phyloP scores from a whole-genome alignment of 2,113 vertebrate species.

The Aythya baeri region DNA sequence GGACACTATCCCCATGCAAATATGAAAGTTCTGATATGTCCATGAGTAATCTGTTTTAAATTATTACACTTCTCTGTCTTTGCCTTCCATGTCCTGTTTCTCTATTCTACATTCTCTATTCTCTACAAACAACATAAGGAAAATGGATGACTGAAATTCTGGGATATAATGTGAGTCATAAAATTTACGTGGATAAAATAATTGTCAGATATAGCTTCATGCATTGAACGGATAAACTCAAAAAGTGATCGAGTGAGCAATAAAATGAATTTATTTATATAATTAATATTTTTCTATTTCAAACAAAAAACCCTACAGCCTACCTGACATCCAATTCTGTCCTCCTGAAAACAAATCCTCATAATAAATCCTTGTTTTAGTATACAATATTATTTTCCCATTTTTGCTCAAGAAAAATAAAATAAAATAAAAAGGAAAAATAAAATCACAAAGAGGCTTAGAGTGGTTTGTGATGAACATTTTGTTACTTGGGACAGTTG shows the following conservation, averaged over 20 bases:
- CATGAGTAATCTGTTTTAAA: not conserved
- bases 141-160: not conserved
- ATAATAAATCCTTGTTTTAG: not conserved
- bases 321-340: not conserved
- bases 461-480: not conserved
- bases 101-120: not conserved
- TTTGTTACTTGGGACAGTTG: not conserved
- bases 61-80: not conserved
- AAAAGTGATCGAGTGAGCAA: not conserved
- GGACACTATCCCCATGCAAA: too few relatives aligned
- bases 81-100: not conserved
- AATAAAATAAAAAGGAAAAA: not conserved
- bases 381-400: not conserved
- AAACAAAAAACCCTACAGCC: not conserved
- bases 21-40: accelerated
- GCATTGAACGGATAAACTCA: not conserved
- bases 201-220: not conserved
- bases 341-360: not conserved
- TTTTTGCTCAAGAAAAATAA: not conserved
- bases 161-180: not conserved
- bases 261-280: not conserved
- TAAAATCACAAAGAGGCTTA: not conserved
- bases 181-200: not conserved
- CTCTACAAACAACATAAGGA: not conserved
- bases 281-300: not conserved